Percentiles rank a stretch among this genome's conserved stretches.
Conservation (phyloP, 2,888 invertebrate genomes). For the Leptura quadrifasciata region DNA sequence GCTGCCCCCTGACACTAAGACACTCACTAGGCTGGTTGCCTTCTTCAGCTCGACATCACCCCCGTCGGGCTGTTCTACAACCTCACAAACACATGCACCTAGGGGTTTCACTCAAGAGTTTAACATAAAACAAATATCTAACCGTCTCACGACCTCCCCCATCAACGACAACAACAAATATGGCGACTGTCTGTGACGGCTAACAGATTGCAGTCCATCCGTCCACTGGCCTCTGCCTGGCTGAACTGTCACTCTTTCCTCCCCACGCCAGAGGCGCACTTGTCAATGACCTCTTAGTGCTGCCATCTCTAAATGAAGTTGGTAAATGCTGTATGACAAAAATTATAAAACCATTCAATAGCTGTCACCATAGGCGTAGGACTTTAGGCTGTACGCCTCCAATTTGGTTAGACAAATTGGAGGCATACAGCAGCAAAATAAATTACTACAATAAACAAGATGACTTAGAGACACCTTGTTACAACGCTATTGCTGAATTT, state of each 20-base stretch:
- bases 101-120: conserved; percentile 66
- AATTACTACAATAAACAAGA: too few species aligned
- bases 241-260: conserved; percentile 54
- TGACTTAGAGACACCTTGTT: too few species aligned
- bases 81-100: conserved; percentile 54
- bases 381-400: too few species aligned
- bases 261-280: conserved; percentile 42
- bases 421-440: background rate
- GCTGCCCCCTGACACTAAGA: conserved; percentile 57
- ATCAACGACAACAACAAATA: conserved; percentile 89
- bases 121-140: conserved; percentile 63
- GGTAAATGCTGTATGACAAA: background rate
- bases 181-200: conserved; percentile 76
- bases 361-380: background rate
- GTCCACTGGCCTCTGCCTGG: conserved; percentile 63
- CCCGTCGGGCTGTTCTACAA: conserved; percentile 49
- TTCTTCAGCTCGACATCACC: conserved; percentile 64
- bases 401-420: too few species aligned
- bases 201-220: conserved; percentile 52
- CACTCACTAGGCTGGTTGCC: conserved; percentile 53
- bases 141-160: conserved; percentile 76
- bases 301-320: conserved; percentile 31
- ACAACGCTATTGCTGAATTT: too few species aligned
- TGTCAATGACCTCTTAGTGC: conserved; percentile 43
- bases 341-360: background rate